Evolutionary conservation across 2,888 invertebrate genomes (phyloP).

Genomic region (Lottia gigantea): DNA sequence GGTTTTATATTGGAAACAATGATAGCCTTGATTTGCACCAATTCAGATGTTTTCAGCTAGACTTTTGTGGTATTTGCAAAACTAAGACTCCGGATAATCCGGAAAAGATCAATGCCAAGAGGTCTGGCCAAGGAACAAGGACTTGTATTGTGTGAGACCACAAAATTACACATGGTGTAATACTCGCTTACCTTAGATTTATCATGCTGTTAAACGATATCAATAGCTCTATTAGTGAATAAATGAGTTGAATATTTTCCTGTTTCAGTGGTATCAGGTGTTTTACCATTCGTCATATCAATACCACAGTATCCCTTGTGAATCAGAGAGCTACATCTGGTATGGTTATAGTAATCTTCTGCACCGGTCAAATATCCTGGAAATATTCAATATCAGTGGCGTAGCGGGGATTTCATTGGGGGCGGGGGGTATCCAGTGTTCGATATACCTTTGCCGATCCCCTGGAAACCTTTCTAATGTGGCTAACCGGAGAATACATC

Average conservation of each 20-base stretch:
- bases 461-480: too few relatives aligned
- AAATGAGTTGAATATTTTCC: conserved; percentile 54
- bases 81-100: too few relatives aligned
- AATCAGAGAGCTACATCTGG: conserved; percentile 31
- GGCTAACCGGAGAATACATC: too few relatives aligned
- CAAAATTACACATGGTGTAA: not conserved
- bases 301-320: conserved; percentile 30
- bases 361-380: conserved; percentile 67
- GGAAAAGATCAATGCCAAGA: too few relatives aligned
- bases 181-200: conserved; percentile 38
- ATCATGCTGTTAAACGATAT: conserved; percentile 50
- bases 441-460: too few relatives aligned
- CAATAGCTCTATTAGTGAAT: conserved; percentile 50
- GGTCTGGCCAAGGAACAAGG: too few relatives aligned
- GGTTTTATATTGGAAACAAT: too few relatives aligned
- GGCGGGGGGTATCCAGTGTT: too few relatives aligned
- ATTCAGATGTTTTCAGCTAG: too few relatives aligned
- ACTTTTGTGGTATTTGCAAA: too few relatives aligned
- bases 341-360: conserved; percentile 62
- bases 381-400: not conserved
- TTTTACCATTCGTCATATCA: conserved; percentile 51
- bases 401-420: not conserved
- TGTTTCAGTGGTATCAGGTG: conserved; percentile 40
- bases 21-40: too few relatives aligned
- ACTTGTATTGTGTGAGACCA: too few relatives aligned